Conservation (phyloP, 1,140 invertebrate species). For the Aphidius ervi region DNA sequence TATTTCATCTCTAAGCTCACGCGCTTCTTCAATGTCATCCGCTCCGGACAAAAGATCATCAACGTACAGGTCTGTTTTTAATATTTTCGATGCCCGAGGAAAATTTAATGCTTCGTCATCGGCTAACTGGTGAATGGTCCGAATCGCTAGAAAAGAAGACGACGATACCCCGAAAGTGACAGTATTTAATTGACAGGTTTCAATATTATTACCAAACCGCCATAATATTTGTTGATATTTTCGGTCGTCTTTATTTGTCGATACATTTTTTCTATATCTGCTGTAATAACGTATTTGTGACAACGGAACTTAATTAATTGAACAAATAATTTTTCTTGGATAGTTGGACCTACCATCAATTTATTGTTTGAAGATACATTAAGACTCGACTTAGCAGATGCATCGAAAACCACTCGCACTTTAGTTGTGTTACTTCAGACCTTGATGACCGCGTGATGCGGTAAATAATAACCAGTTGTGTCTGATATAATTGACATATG, state of each 20-base stretch:
- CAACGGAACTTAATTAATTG: slow-evolving; percentile 10
- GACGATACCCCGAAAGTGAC: slow-evolving; percentile 33
- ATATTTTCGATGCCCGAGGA: slow-evolving; percentile 31
- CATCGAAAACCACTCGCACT: slow-evolving; percentile 9
- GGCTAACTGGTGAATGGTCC: slow-evolving; percentile 23
- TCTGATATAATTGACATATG: slow-evolving; percentile 21
- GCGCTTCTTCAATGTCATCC: slow-evolving; percentile 32
- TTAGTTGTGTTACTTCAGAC: not conserved
- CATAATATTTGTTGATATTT: slow-evolving; percentile 28
- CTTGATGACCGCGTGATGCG: slow-evolving; percentile 12
- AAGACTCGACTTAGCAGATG: slow-evolving; percentile 9
- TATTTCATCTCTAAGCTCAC: slow-evolving; percentile 26
- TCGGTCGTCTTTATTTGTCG: slow-evolving; percentile 19
- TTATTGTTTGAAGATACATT: slow-evolving; percentile 11
- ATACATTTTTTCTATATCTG: slow-evolving; percentile 31
- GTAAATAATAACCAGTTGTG: slow-evolving; percentile 15
- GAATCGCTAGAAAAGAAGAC: slow-evolving; percentile 28
- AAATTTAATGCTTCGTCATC: slow-evolving; percentile 27
- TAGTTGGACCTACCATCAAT: slow-evolving; percentile 17
- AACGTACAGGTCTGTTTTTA: slow-evolving; percentile 42
- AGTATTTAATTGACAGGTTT: slow-evolving; percentile 32
- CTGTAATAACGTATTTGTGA: slow-evolving; percentile 23
- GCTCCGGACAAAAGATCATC: slow-evolving; percentile 47
- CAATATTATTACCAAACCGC: not conserved
- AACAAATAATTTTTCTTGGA: slow-evolving; percentile 18